A percentile compares a stretch with the other conserved stretches of the same genome.
phyloP scores from a whole-genome alignment of 2,888 invertebrate species.

The Agrotis exclamationis region DNA sequence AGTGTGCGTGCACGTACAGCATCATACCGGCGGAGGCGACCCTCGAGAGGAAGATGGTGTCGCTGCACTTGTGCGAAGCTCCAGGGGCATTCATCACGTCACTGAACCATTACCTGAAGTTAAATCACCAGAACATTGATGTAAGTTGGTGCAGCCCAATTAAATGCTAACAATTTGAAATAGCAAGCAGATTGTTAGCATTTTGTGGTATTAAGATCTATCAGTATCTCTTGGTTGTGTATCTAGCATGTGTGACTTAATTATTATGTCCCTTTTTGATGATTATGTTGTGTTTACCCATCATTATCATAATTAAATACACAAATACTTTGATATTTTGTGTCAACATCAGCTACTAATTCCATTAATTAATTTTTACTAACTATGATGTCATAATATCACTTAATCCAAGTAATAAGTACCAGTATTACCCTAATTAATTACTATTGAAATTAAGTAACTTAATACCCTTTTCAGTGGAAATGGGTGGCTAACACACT shows the following conservation, averaged over 20 bases:
- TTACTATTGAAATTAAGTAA: conserved; percentile 17
- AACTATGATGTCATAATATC: conserved; percentile 39
- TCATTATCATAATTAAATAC: conserved; percentile 28
- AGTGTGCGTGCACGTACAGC: conserved; percentile 93
- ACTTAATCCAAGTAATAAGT: conserved; percentile 9
- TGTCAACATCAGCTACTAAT: conserved; percentile 24
- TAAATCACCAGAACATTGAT: conserved; percentile 89
- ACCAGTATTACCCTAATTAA: conserved; percentile 36
- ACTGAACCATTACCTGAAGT: conserved; percentile 95
- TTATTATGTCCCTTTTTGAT: neutral
- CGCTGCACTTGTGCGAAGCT: conserved; percentile 98
- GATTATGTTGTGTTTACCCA: conserved; percentile 36
- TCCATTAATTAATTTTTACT: conserved; percentile 28
- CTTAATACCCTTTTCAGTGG: conserved; percentile 91
- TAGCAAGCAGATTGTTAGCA: conserved; percentile 18
- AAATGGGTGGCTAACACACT: conserved; percentile 96
- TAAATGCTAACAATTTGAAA: conserved; percentile 25
- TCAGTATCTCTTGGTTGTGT: conserved; percentile 1
- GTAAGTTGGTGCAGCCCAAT: conserved; percentile 80
- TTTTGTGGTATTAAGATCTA: conserved; percentile 11
- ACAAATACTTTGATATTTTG: neutral
- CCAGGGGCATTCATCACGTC: conserved; percentile 98
- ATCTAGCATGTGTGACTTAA: conserved; percentile 13
- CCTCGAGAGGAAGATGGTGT: conserved; percentile 87
- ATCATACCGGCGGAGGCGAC: conserved; percentile 89